These are phyloP conservation scores for Rhyacophila evoluta DNA, from an alignment of 2,888 invertebrate species.

Conservation along the genomic window DNA sequence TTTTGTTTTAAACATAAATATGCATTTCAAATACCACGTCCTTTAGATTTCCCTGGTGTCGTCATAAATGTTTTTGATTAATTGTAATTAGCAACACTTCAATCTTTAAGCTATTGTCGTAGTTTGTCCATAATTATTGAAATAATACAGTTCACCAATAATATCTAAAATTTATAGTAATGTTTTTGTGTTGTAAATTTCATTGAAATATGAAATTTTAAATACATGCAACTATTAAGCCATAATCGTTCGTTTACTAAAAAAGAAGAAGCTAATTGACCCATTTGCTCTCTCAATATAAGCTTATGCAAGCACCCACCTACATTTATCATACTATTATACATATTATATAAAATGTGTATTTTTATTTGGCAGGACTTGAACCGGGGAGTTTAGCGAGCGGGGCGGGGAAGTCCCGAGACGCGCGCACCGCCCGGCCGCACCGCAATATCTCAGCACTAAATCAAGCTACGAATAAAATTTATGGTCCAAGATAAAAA, in stretches of 20 bases:
- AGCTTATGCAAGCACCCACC: constrained; percentile 1
- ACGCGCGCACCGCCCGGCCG: constrained; percentile 60
- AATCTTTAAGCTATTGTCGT: no score
- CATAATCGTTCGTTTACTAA: background rate
- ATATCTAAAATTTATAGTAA: no score
- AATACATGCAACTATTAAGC: background rate
- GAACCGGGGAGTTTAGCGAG: constrained; percentile 46
- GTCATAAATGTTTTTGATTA: no score
- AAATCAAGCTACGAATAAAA: constrained; percentile 74
- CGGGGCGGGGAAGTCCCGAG: constrained; percentile 58
- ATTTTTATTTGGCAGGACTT: constrained; percentile 39
- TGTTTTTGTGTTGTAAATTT: no score
- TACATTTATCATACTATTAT: background rate
- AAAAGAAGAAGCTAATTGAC: constrained; percentile 7
- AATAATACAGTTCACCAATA: no score
- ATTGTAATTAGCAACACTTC: no score
- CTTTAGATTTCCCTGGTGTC: no score
- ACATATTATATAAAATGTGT: background rate
- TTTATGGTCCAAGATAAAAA: constrained; percentile 74
- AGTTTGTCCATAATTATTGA: no score
- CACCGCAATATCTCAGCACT: constrained; percentile 72
- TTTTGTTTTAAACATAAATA: no score
- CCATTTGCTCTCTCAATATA: background rate
- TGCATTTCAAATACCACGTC: no score
- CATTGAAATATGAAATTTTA: no score